phyloP scores from a whole-genome alignment of 2,888 invertebrate genomes.

The Tenthredo scrophulariae region DNA sequence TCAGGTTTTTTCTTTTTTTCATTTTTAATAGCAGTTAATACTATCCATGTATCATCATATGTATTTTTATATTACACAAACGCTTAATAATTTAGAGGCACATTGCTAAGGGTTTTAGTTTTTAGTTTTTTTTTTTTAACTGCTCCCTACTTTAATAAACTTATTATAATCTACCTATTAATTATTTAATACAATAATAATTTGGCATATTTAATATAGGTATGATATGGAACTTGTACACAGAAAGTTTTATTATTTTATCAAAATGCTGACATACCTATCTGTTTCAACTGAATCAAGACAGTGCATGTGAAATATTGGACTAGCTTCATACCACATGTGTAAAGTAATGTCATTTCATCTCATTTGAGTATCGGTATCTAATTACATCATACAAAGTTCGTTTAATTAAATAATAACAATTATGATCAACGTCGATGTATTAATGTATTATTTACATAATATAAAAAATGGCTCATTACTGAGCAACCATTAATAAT shows the following conservation, averaged over 20 bases:
- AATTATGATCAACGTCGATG: slow-evolving; percentile 4
- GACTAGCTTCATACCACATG: not conserved
- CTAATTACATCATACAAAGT: slow-evolving; percentile 3
- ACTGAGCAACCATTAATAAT: not conserved
- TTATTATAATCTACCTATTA: slow-evolving; percentile 64
- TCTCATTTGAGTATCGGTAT: slow-evolving; percentile 16
- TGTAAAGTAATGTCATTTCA: not conserved
- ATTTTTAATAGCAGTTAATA: slow-evolving; percentile 43
- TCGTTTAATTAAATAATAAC: slow-evolving; percentile 4
- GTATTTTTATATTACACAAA: slow-evolving; percentile 72
- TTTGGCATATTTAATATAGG: slow-evolving; percentile 41
- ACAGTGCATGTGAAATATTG: not conserved
- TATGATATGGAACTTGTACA: slow-evolving; percentile 34
- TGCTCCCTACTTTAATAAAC: slow-evolving; percentile 72
- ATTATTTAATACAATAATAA: slow-evolving; percentile 49
- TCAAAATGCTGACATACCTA: not conserved
- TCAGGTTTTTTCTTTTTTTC: slow-evolving; percentile 61
- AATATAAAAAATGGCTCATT: slow-evolving; percentile 8
- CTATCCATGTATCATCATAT: slow-evolving; percentile 61
- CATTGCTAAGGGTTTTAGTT: slow-evolving; percentile 77
- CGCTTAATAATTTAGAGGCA: slow-evolving; percentile 77
- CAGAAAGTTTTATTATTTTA: not conserved
- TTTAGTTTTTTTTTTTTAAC: slow-evolving; percentile 64
- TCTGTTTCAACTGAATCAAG: slow-evolving; percentile 17
- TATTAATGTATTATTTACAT: slow-evolving; percentile 32